Percentiles rank a stretch among this genome's conserved stretches.
Conservation (phyloP, 1,140 invertebrate genomes). For the Caenorhabditis tropicalis region DNA sequence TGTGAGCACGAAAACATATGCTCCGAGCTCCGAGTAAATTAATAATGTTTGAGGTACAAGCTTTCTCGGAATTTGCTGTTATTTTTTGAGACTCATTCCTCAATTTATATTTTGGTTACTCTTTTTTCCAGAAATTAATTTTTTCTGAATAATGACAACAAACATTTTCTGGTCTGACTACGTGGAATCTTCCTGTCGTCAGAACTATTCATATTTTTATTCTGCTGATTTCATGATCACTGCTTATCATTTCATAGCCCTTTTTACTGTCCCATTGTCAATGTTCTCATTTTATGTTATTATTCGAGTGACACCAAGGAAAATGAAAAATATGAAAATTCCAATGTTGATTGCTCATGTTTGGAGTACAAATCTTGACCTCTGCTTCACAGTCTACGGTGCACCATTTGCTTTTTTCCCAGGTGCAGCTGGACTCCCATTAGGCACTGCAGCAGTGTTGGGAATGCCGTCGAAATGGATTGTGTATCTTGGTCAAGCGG, state of each 20-base stretch:
- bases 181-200: neutral
- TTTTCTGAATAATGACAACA: neutral
- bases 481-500: neutral
- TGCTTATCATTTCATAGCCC: neutral
- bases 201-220: neutral
- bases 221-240: neutral
- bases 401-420: neutral
- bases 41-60: no score
- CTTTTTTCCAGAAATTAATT: no score
- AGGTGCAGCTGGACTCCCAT: neutral
- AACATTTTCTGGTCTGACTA: neutral
- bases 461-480: neutral
- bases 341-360: neutral
- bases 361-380: neutral
- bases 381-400: neutral
- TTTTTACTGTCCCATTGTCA: slow-evolving; percentile 1
- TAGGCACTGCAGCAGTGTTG: neutral
- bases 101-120: no score
- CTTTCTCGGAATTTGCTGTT: no score
- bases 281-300: neutral
- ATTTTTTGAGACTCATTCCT: no score
- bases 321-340: neutral
- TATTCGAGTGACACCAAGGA: neutral
- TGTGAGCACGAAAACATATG: no score
- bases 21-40: no score